Percentiles rank a stretch among this genome's conserved stretches.
These are phyloP conservation scores for Haliaeetus leucogaster DNA, from an alignment of 2,113 vertebrate species.

Conservation along the genomic window DNA sequence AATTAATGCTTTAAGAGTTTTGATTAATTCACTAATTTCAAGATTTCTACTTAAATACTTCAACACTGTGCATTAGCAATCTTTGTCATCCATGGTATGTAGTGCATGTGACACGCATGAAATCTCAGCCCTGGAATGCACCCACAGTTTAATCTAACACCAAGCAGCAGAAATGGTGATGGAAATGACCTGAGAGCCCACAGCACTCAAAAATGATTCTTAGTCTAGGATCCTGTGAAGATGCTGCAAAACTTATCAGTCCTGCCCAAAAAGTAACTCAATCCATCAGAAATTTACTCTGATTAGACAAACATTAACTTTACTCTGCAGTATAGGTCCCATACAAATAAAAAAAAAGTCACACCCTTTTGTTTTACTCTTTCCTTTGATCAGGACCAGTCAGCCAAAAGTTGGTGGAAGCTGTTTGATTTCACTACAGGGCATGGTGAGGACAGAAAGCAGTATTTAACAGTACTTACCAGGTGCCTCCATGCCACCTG, in stretches of 20 bases:
- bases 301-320: background rate
- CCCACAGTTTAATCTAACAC: background rate
- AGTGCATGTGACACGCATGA: background rate
- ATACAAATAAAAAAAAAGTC: background rate
- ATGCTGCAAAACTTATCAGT: background rate
- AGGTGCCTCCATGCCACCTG: background rate
- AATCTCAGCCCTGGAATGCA: background rate
- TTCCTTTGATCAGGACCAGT: background rate
- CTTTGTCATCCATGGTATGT: background rate
- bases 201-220: background rate
- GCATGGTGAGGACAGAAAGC: background rate
- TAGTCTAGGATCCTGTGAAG: background rate
- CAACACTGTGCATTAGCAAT: background rate
- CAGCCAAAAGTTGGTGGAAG: background rate
- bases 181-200: background rate
- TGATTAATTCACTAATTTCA: constrained; percentile 43
- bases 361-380: background rate
- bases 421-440: background rate
- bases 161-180: background rate
- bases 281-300: background rate
- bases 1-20: constrained; percentile 20
- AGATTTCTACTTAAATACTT: constrained; percentile 20
- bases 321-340: background rate
- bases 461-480: background rate
- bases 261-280: background rate